Percentiles rank a stretch among this genome's conserved stretches.
These are phyloP conservation scores for Sarcophaga variegata DNA, from an alignment of 2,888 invertebrate species.

Conservation along the genomic window DNA sequence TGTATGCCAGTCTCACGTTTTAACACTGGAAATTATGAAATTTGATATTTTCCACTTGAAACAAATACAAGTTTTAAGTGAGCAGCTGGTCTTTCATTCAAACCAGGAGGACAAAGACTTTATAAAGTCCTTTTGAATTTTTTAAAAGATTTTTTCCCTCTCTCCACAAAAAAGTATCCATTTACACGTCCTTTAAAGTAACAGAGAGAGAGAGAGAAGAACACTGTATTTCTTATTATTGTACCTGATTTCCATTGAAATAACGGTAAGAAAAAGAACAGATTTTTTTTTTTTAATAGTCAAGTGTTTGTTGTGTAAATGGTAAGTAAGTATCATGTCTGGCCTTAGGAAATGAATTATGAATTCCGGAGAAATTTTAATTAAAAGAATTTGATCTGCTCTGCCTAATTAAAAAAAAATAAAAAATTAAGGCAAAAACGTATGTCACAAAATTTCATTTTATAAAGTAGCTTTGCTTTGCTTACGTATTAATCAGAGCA, in stretches of 20 bases:
- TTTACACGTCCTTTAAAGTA: constrained; percentile 32
- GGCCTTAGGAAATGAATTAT: too few relatives aligned
- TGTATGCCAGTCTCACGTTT: constrained; percentile 53
- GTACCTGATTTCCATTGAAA: constrained; percentile 43
- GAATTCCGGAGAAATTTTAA: too few relatives aligned
- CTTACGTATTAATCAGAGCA: too few relatives aligned
- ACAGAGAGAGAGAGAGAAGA: too few relatives aligned
- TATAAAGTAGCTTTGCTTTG: too few relatives aligned
- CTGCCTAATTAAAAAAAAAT: too few relatives aligned
- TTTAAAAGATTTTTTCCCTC: constrained; percentile 36
- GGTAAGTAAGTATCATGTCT: not conserved
- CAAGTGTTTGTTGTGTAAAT: constrained; percentile 22
- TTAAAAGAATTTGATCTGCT: too few relatives aligned
- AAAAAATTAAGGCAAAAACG: too few relatives aligned
- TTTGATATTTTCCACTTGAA: constrained; percentile 61
- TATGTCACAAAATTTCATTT: too few relatives aligned
- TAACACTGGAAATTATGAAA: constrained; percentile 64
- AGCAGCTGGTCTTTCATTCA: constrained; percentile 56
- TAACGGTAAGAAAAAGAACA: not conserved
- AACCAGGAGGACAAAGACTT: constrained; percentile 61
- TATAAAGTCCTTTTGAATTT: constrained; percentile 41
- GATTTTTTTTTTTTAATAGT: constrained; percentile 32
- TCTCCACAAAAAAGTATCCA: constrained; percentile 53
- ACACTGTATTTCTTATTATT: not conserved
- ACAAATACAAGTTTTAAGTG: constrained; percentile 37